Conservation (phyloP, 2,113 vertebrate species). For the Candoia aspera region DNA sequence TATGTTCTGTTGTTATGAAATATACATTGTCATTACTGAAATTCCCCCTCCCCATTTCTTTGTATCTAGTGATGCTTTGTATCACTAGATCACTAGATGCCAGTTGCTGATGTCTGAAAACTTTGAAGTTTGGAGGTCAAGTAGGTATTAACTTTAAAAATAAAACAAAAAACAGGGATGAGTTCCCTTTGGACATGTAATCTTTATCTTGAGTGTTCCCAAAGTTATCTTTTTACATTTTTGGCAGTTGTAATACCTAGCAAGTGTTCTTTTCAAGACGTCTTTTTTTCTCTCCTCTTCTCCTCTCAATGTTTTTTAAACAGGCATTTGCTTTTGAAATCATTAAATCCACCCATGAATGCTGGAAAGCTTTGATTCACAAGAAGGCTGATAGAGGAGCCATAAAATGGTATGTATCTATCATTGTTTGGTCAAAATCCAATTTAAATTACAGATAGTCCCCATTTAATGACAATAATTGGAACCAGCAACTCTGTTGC, state of each 20-base stretch:
- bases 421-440: background rate
- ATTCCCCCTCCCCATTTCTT: background rate
- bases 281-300: background rate
- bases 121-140: background rate
- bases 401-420: constrained; percentile 85
- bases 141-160: background rate
- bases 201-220: constrained; percentile 13
- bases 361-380: constrained; percentile 89
- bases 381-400: constrained; percentile 77
- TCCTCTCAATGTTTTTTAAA: constrained; percentile 36
- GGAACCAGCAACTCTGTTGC: background rate
- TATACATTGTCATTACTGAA: constrained; percentile 28
- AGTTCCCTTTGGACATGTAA: constrained; percentile 16
- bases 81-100: no score
- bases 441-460: background rate
- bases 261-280: background rate
- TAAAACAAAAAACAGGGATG: background rate
- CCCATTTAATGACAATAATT: background rate
- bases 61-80: background rate
- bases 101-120: background rate
- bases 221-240: constrained; percentile 1
- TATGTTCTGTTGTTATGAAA: constrained; percentile 48
- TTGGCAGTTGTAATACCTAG: no score
- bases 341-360: constrained; percentile 86
- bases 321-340: constrained; percentile 91